These are phyloP conservation scores for Harpegnathos saltator DNA, from an alignment of 1,140 invertebrate species.

Conservation along the genomic window DNA sequence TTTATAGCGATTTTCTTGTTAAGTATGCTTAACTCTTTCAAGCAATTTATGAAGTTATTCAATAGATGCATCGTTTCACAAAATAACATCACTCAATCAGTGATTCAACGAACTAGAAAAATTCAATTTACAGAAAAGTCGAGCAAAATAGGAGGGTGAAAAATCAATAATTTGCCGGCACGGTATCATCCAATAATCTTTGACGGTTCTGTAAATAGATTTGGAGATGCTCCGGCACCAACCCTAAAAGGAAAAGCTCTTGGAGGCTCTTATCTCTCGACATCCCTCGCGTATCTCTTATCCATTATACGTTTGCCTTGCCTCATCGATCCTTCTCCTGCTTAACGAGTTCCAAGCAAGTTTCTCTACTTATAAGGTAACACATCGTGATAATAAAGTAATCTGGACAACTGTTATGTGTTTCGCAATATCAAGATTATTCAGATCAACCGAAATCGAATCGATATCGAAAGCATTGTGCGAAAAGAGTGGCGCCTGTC, in stretches of 20 bases:
- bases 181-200: constrained; percentile 76
- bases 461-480: too few species aligned
- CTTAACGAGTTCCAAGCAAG: constrained; percentile 67
- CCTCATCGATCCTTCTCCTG: constrained; percentile 35
- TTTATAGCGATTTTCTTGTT: too few species aligned
- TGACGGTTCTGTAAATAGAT: constrained; percentile 82
- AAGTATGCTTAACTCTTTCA: too few species aligned
- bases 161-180: constrained; percentile 59
- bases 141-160: constrained; percentile 48
- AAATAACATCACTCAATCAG: background rate
- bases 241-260: constrained; percentile 60
- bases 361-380: constrained; percentile 35
- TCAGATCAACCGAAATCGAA: too few species aligned
- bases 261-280: constrained; percentile 77
- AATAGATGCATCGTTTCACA: background rate
- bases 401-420: background rate
- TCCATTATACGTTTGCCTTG: constrained; percentile 73
- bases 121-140: constrained; percentile 22
- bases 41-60: too few species aligned
- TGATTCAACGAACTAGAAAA: constrained; percentile 10
- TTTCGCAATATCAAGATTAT: too few species aligned
- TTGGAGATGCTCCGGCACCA: constrained; percentile 74
- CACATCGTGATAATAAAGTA: constrained; percentile 20
- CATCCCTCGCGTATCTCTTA: constrained; percentile 77
- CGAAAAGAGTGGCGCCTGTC: too few species aligned